phyloP scores from a whole-genome alignment of 2,113 vertebrate species.

The Oreamnos americanus region DNA sequence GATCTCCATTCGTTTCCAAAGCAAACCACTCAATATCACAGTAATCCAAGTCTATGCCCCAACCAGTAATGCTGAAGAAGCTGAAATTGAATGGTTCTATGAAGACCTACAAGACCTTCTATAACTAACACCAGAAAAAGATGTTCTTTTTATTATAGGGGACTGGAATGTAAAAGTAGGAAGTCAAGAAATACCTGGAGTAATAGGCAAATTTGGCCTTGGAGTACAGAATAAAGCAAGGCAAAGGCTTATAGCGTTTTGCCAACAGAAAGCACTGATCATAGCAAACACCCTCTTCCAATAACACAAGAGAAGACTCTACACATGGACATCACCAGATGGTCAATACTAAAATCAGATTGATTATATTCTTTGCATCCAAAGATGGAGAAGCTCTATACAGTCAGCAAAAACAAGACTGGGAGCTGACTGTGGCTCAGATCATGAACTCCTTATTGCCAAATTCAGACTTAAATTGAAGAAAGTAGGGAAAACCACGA shows the following conservation, averaged over 20 bases:
- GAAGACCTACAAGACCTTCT: neutral
- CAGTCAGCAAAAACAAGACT: neutral
- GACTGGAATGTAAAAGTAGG: neutral
- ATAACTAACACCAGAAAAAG: neutral
- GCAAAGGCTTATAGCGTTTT: neutral
- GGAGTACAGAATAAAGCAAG: neutral
- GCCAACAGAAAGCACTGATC: neutral
- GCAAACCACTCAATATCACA: neutral
- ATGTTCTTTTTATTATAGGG: neutral
- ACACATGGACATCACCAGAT: neutral
- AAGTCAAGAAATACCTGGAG: neutral
- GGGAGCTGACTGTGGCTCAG: neutral
- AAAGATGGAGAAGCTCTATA: neutral
- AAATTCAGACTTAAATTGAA: neutral
- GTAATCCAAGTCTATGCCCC: neutral
- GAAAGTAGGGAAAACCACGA: neutral
- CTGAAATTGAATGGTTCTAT: neutral
- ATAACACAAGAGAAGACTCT: neutral
- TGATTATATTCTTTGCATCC: neutral
- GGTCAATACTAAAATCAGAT: neutral
- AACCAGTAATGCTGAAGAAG: neutral
- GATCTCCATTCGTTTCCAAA: neutral
- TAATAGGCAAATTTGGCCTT: neutral
- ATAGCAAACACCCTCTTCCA: neutral
- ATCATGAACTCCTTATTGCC: neutral